Evolutionary conservation across 2,113 vertebrate species (phyloP).

Genomic region (Trachemys scripta): DNA sequence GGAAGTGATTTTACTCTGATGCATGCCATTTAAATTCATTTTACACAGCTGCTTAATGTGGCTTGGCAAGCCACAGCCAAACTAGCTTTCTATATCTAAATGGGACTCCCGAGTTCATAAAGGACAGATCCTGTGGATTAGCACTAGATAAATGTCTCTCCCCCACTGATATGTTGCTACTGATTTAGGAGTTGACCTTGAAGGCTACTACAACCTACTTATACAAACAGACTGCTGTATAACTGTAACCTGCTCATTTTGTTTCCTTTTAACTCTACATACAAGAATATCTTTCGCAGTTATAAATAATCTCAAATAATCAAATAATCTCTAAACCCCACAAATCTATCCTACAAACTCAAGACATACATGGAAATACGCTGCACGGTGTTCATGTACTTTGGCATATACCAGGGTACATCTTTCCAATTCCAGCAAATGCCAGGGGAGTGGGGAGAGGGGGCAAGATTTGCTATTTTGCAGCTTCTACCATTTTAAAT

Average conservation of each 20-base stretch:
- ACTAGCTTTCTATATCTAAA: constrained; percentile 45
- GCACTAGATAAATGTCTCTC: constrained; percentile 25
- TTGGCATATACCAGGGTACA: background rate
- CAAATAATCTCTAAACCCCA: background rate
- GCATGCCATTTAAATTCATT: constrained; percentile 77
- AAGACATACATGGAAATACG: background rate
- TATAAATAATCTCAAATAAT: background rate
- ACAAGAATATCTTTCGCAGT: background rate
- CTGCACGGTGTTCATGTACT: background rate
- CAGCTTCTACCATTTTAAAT: background rate
- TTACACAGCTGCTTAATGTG: constrained; percentile 73
- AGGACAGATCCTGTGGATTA: constrained; percentile 53
- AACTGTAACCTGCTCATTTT: background rate
- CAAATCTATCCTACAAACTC: background rate
- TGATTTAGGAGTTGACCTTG: constrained; percentile 50
- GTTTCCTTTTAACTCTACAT: background rate
- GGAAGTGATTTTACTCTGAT: constrained; percentile 70
- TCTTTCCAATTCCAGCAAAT: background rate
- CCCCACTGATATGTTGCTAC: background rate
- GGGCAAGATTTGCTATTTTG: background rate
- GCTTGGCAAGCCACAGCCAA: constrained; percentile 65
- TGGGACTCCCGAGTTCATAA: constrained; percentile 51
- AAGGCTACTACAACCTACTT: constrained; percentile 11
- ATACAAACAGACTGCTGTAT: background rate
- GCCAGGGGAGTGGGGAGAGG: background rate